Percentiles rank a stretch among this genome's conserved stretches.
Evolutionary conservation across 1,140 invertebrate genomes (phyloP).

Genomic region (Lordiphosa clarofinis): DNA sequence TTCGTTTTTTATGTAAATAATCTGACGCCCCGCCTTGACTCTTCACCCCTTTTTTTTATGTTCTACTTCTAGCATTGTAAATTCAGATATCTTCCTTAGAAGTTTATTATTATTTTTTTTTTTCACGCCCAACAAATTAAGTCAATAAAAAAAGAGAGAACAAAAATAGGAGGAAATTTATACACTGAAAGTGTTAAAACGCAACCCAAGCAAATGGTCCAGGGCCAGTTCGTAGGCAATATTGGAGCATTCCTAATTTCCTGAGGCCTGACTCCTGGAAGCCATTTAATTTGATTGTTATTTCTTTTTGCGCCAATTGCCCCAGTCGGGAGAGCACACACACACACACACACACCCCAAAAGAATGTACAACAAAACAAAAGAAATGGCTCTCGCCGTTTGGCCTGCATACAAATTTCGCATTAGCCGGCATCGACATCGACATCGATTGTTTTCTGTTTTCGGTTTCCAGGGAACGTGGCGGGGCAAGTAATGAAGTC

Average conservation of each 20-base stretch:
- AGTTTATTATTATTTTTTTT: constrained; percentile 44
- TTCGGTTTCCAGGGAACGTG: not conserved
- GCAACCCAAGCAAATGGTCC: constrained; percentile 17
- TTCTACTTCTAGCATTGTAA: not conserved
- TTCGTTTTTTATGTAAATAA: constrained; percentile 54
- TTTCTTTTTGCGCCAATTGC: constrained; percentile 52
- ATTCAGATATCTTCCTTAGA: constrained; percentile 6
- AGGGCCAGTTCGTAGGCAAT: constrained; percentile 15
- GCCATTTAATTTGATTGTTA: constrained; percentile 73
- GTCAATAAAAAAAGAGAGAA: constrained; percentile 56
- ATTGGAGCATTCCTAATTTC: constrained; percentile 59
- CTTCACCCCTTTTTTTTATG: constrained; percentile 36
- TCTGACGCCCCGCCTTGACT: constrained; percentile 14
- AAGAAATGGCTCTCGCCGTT: constrained; percentile 62
- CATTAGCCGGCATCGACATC: constrained; percentile 56
- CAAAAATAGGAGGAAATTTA: constrained; percentile 38
- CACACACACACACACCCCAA: no score
- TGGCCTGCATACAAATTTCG: constrained; percentile 70
- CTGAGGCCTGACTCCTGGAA: constrained; percentile 33
- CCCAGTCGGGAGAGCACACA: constrained; percentile 15
- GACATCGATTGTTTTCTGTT: constrained; percentile 18
- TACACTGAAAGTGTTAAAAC: constrained; percentile 55
- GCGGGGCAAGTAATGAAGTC: constrained; percentile 38
- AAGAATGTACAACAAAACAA: constrained; percentile 42
- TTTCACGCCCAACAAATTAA: constrained; percentile 68